These are phyloP conservation scores for Drosophila santomea DNA, from an alignment of 1,140 invertebrate genomes.

Conservation along the genomic window DNA sequence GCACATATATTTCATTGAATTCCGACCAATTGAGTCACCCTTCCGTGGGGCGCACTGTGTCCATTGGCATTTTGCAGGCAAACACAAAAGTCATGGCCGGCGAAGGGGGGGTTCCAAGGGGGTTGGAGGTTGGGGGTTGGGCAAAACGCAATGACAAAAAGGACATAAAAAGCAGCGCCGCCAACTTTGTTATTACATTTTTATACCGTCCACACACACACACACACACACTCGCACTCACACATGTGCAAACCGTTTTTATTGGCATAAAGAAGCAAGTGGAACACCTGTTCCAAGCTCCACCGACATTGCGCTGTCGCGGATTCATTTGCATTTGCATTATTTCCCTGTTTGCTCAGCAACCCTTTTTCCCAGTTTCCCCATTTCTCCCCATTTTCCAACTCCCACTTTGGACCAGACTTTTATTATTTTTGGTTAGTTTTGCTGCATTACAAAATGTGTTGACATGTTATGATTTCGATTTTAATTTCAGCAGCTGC, in stretches of 20 bases:
- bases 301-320: slow-evolving; percentile 21
- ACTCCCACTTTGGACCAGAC: slow-evolving; percentile 4
- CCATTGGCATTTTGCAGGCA: slow-evolving; percentile 80
- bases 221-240: slow-evolving; percentile 17
- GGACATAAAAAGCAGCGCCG: slow-evolving; percentile 69
- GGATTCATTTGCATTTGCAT: slow-evolving; percentile 69
- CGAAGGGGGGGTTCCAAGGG: neutral
- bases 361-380: neutral
- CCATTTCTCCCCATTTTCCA: neutral
- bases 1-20: neutral
- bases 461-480: slow-evolving; percentile 78
- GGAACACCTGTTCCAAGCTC: slow-evolving; percentile 64
- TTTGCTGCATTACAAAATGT: slow-evolving; percentile 69
- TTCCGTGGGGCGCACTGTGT: slow-evolving; percentile 43
- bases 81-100: slow-evolving; percentile 38
- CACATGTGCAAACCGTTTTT: slow-evolving; percentile 45
- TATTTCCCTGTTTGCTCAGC: slow-evolving; percentile 26
- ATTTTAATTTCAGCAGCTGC: slow-evolving; percentile 58
- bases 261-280: slow-evolving; percentile 48
- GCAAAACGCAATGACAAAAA: slow-evolving; percentile 65
- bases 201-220: slow-evolving; percentile 33
- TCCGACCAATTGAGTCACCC: neutral
- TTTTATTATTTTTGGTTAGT: slow-evolving; percentile 72
- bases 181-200: slow-evolving; percentile 78
- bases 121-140: slow-evolving; percentile 3